Evolutionary conservation across 2,113 vertebrate species (phyloP), one percentile per base, ranked within the genome.

Genomic region (Elaphurus davidianus): DNA sequence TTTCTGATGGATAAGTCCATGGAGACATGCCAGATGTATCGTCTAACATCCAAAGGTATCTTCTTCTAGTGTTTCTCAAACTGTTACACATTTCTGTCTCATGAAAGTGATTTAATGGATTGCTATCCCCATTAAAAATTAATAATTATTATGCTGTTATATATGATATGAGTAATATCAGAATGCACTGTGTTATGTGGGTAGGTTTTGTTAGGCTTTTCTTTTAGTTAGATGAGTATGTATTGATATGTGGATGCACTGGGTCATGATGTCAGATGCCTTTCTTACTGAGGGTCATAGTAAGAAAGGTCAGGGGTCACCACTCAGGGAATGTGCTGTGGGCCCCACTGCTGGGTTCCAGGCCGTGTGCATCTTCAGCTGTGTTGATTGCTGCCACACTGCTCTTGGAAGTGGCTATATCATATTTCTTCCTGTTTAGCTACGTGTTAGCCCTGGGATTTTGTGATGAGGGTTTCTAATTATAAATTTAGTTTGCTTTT

Each of bases 401-500:
- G 21, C 28, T 90, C 81, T 82, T 74, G 33, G 52, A 87, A 57
- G 54, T 30, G 59, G 71, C 25, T 19, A 1, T 13, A 5, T 90
- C 33, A 87, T 90, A 47, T 30, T 96, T 14, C 13, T 85, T 79
- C 40, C 3, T 50, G 1, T 76, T 21, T 59, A 2, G 52, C 43
- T n/a, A 45, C 13, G 28, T 47, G 62, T 47, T 55, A 64, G 36
- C 52, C 13, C 30, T 90, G 47, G 25, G 13, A 16, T 90, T 96
- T 94, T 79, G 57, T 33, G 59, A 88, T 8, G 2, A 11, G 7
- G 30, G 0, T 85, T 93, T 93, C 76, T 21, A 17, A 62, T 13
- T 94, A 27, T 78, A 33, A 76, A 54, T 74, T 92, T 92, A 40
- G 59, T 62, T 94, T 85, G 74, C 47, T 90, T 96, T 96, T 94